Evolutionary conservation across 2,797 vertebrate species (phyloP), one percentile per base, ranked within the genome.

Genomic region (Mus minutoides): DNA sequence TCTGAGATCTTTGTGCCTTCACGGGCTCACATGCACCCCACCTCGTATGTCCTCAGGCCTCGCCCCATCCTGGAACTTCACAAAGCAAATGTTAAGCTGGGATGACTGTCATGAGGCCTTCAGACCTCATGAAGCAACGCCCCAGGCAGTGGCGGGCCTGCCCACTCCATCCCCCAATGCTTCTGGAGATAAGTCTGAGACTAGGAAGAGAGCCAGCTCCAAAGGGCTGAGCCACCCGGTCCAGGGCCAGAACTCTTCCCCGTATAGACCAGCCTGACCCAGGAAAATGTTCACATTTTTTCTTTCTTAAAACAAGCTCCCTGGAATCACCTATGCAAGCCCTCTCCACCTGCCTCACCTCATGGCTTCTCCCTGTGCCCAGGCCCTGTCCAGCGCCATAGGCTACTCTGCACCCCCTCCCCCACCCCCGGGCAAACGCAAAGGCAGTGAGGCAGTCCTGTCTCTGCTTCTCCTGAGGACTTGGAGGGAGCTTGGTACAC

Each of bases 251-350:
- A 40, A 58, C 17, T 40, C 52, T 56, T n/a, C 43, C 60, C 69
- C 29, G 40, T 43, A 76, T 56, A 40, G 19, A 79, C 29, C 24
- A 17, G 62, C 49, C 19, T 12, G 6, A 0, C 37, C 85, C 54
- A 26, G 95, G 82, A 93, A 88, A 95, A 91, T 21, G 94, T 73
- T 78, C 97, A 69, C 90, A 84, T 8, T 43, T 10, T 10, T 92
- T 90, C 80, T 94, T 71, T 88, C 97, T 54, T 7, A 92, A 91
- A 90, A 94, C 54, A 88, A 79, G 94, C 94, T 96, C 96, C 94
- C 93, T 88, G 82, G 87, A 46, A 17, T 56, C 86, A 8, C 83
- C 91, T 1, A 13, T 6, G 0, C 2, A 9, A 62, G 0, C 34
- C 26, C 29, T 5, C 29, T 54, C 21, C 0, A 0, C 60, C 49